Evolutionary conservation across 2,797 vertebrate genomes (phyloP).

Genomic region (Sebastiscus tertius): DNA sequence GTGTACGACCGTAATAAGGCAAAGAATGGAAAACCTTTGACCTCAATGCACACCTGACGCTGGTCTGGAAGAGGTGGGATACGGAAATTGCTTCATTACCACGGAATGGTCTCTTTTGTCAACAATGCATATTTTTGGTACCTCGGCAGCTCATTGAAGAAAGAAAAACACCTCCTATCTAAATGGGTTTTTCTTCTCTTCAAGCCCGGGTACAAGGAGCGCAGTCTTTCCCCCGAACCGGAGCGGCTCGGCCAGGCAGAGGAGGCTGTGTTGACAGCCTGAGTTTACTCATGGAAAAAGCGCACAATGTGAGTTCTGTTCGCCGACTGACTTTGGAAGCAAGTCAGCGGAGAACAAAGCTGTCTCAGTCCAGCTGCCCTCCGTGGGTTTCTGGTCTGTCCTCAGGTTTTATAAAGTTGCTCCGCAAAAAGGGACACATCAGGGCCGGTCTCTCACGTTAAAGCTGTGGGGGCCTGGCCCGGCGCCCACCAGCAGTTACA

Average conservation of each 20-base stretch:
- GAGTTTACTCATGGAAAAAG: conserved; percentile 89
- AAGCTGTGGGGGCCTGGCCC: conserved; percentile 70
- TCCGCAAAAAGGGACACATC: conserved; percentile 72
- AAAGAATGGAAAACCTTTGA: conserved; percentile 61
- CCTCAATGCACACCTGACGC: conserved; percentile 38
- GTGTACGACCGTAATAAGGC: conserved; percentile 53
- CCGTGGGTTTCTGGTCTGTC: conserved; percentile 78
- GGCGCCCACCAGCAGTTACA: conserved; percentile 63
- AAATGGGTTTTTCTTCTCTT: conserved; percentile 64
- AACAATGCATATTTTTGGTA: conserved; percentile 81
- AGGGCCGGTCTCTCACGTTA: conserved; percentile 65
- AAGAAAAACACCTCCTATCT: conserved; percentile 79
- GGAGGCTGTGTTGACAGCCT: conserved; percentile 86
- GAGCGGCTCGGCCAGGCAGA: conserved; percentile 79
- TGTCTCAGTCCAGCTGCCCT: conserved; percentile 85
- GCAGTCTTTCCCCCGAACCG: conserved; percentile 77
- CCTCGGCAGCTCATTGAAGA: conserved; percentile 75
- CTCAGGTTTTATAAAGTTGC: conserved; percentile 83
- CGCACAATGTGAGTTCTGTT: conserved; percentile 88
- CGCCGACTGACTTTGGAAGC: conserved; percentile 84
- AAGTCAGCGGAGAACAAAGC: conserved; percentile 87
- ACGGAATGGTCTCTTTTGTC: conserved; percentile 73
- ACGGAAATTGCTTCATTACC: conserved; percentile 77
- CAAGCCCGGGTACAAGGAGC: conserved; percentile 73
- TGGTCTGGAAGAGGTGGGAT: conserved; percentile 54